Evolutionary conservation across 2,113 vertebrate genomes (phyloP).

Genomic region (Progne subis): DNA sequence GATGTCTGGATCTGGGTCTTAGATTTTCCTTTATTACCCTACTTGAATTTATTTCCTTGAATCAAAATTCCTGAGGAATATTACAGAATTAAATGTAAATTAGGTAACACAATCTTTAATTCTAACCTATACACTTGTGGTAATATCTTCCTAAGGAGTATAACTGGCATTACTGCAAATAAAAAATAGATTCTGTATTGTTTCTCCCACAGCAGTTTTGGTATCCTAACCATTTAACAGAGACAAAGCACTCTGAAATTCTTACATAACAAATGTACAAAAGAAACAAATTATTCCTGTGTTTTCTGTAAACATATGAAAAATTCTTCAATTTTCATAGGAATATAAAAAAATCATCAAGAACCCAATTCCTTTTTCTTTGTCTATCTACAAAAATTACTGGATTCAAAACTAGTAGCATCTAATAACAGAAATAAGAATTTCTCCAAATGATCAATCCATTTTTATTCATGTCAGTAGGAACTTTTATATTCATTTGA

Average conservation of each 20-base stretch:
- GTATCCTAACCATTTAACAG: not conserved
- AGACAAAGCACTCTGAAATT: not conserved
- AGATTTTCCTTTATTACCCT: not conserved
- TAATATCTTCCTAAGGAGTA: not conserved
- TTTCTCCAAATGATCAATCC: not conserved
- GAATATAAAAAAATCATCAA: not conserved
- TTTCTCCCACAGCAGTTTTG: not conserved
- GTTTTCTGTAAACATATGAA: not conserved
- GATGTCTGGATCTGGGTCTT: not conserved
- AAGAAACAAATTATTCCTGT: not conserved
- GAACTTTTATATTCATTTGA: not conserved
- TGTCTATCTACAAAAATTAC: not conserved
- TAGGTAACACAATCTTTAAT: not conserved
- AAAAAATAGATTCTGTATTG: not conserved
- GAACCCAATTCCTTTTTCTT: not conserved
- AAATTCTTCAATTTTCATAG: not conserved
- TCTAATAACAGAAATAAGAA: not conserved
- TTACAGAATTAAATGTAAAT: not conserved
- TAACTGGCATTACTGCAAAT: not conserved
- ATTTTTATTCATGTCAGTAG: not conserved
- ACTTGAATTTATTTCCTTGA: not conserved
- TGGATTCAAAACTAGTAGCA: not conserved
- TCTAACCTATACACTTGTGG: not conserved
- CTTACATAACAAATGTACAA: not conserved
- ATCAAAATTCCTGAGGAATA: not conserved